phyloP scores from a whole-genome alignment of 2,113 vertebrate genomes.

The Pseudorectes ferrugineus region DNA sequence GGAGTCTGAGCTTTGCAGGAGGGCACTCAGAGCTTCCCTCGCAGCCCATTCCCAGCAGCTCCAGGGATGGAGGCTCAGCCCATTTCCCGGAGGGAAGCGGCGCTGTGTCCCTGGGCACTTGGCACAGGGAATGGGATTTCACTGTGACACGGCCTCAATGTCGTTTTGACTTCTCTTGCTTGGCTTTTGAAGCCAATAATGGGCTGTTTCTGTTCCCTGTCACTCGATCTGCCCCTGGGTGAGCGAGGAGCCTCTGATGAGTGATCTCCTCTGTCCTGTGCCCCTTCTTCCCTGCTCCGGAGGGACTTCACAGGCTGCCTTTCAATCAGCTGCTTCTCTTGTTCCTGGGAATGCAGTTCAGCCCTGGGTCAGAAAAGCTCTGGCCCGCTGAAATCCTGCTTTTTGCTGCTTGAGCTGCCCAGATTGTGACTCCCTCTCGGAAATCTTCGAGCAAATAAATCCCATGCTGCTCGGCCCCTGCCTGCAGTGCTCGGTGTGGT shows the following conservation, averaged over 20 bases:
- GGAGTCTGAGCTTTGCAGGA: neutral
- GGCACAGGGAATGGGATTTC: neutral
- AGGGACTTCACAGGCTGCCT: neutral
- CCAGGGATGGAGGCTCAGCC: neutral
- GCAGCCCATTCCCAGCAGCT: neutral
- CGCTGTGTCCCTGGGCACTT: neutral
- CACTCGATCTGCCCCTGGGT: neutral
- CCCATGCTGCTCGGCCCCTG: neutral
- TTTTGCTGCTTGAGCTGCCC: neutral
- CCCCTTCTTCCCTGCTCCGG: neutral
- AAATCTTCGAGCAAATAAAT: neutral
- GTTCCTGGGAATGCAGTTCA: constrained; percentile 37
- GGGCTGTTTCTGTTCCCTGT: neutral
- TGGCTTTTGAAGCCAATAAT: neutral
- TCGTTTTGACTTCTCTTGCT: neutral
- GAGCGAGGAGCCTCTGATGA: neutral
- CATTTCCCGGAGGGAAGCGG: neutral
- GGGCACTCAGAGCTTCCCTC: neutral
- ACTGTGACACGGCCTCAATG: neutral
- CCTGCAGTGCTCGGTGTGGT: neutral
- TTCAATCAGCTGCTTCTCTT: constrained; percentile 32
- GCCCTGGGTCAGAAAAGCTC: neutral
- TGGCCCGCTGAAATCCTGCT: neutral
- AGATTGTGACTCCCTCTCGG: neutral
- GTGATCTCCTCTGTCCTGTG: constrained; percentile 34